Evolutionary conservation across 2,797 vertebrate species (phyloP), one percentile per base, ranked within the genome.

Genomic region (Kryptopterus vitreolus): DNA sequence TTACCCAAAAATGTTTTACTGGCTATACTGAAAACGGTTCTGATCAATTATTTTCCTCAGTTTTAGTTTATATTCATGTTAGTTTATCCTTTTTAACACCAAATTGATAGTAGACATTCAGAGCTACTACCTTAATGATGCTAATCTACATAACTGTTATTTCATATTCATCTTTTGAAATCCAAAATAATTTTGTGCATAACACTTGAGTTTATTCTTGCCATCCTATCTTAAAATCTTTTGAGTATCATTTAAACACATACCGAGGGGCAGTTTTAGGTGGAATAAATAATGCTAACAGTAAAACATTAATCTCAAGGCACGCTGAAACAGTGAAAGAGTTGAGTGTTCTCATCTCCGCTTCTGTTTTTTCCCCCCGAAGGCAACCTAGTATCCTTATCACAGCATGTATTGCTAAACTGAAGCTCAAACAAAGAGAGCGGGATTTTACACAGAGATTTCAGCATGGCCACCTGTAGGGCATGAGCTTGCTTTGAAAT

Each of bases 401-500:
- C 35, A 68, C 38, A 75, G 7, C 8, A 33, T 59, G n/a, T 50
- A 43, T 33, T 59, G 15, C 52, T 22, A 73, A 80, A 74, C 10
- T 55, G 15, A 59, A 66, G 68, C 58, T 77, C 50, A 65, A 62
- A 73, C 58, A 65, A 63, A 77, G 24, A 29, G 18, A 68, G 7
- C 6, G 15, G 22, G 57, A 62, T 70, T 24, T 53, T 68, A 70
- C 16, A 29, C 65, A 52, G 55, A 76, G 43, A 61, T 63, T 31
- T 59, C 46, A 61, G 16, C 31, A 46, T 53, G 43, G 24, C 29
- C 55, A 35, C 63, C 79, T 76, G 53, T 75, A 81, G 79, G 79
- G 79, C 79, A 81, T 52, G 57, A 26, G 11, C 12, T 48, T 0
- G 1, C 80, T 81, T 81, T 81, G 79, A 81, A 81, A 77, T 72